Evolutionary conservation across 2,113 vertebrate genomes (phyloP), one percentile per base, ranked within the genome.

Genomic region (Siniperca chuatsi): DNA sequence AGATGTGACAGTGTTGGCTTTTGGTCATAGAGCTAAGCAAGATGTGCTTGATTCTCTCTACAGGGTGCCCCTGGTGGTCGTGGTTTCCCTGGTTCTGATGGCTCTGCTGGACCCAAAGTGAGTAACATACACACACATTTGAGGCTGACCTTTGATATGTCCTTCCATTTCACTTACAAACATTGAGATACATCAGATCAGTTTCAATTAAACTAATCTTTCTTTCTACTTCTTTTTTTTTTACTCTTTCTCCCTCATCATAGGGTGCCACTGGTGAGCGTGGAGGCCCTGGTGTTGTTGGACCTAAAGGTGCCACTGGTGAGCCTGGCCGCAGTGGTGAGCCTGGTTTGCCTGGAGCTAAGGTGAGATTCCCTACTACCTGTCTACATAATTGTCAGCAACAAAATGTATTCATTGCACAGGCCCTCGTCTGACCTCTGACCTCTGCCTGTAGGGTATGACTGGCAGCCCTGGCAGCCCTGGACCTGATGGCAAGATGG

Each of bases 401-500:
- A 29, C 10, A 75, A 33, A 0, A 64, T 73, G 29, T 54, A 40
- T 52, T 75, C n/a, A 13, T 37, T 33, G 42, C 15, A 62, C 7
- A 25, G 21, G 9, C 40, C 11, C 9, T 60, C 25, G 0, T 77
- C 73, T 91, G n/a, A 90, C 68, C 52, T 61, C 29, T 89, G 67
- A 83, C 15, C 29, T 84, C n/a, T 88, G 35, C 29, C 61, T 82
- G 1, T 83, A 99, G 98, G 98, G 98, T 96, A 97, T 99, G 95
- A 99, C 98, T 94, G 98, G 98, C 82, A 99, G 98, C 92, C 98
- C 98, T 60, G 98, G 98, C 0, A 98, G 97, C 94, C 98, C 98
- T 20, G 98, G 98, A 65, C 96, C 98, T 11, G 98, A 99, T 44
- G 98, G 98, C 94, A 99, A 99, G 94, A 91, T 94, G 4, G 98